These are phyloP conservation scores for Pterocles burchelli DNA, from an alignment of 2,113 vertebrate genomes.

Conservation along the genomic window DNA sequence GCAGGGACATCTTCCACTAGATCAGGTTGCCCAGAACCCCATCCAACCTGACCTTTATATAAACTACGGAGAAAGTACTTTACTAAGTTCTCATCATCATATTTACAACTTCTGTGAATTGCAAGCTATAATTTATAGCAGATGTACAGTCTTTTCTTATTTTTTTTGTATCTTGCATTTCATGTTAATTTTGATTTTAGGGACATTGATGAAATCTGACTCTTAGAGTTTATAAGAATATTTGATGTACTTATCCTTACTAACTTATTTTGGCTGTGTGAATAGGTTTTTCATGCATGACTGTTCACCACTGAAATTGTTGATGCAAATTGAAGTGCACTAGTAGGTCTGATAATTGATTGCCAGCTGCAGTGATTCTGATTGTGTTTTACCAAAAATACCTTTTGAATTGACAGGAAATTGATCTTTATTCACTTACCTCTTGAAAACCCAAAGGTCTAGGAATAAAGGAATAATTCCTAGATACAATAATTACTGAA, in stretches of 20 bases:
- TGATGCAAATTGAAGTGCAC: background rate
- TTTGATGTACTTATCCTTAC: background rate
- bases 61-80: too few relatives aligned
- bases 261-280: background rate
- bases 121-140: background rate
- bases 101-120: background rate
- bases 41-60: too few relatives aligned
- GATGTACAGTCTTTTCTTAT: background rate
- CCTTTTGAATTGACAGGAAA: background rate
- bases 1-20: too few relatives aligned
- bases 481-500: conserved; percentile 20
- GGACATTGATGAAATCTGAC: background rate
- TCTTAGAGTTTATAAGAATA: rapidly evolving
- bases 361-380: background rate
- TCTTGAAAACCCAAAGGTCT: conserved; percentile 20
- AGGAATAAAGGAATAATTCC: conserved; percentile 9
- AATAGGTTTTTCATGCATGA: background rate
- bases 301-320: background rate
- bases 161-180: background rate
- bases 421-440: conserved; percentile 26
- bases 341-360: conserved; percentile 33
- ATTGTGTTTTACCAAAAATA: conserved; percentile 22
- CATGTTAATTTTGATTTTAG: background rate
- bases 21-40: too few relatives aligned
- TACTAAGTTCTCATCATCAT: too few relatives aligned